Evolutionary conservation across 2,113 vertebrate species (phyloP).

Genomic region (Periophthalmus modestus): DNA sequence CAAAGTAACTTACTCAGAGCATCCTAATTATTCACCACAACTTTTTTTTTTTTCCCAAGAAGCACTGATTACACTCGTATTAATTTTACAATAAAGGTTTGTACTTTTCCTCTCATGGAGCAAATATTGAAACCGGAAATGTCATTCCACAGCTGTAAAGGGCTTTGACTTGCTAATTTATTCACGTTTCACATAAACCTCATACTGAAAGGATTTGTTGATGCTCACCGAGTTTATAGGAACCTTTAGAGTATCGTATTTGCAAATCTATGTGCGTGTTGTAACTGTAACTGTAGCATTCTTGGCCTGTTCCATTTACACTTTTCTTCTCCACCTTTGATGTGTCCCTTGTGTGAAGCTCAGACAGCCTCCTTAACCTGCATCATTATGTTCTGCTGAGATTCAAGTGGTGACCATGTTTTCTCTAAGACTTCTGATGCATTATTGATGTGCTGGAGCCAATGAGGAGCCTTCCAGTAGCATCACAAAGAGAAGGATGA

Average conservation of each 20-base stretch:
- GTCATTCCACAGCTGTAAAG: not conserved
- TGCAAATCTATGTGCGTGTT: not conserved
- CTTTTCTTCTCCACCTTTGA: conserved; percentile 2
- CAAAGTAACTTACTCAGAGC: too few relatives aligned
- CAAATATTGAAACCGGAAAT: too few relatives aligned
- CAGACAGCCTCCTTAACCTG: conserved; percentile 1
- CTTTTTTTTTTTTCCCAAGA: too few relatives aligned
- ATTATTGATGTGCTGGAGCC: not conserved
- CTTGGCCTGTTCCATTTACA: not conserved
- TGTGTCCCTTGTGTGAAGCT: not conserved
- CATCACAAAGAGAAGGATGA: not conserved
- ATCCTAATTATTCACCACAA: too few relatives aligned
- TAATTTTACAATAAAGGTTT: too few relatives aligned
- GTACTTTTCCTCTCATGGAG: too few relatives aligned
- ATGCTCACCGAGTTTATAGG: not conserved
- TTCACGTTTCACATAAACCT: too few relatives aligned
- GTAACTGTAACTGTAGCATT: not conserved
- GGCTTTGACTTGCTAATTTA: not conserved
- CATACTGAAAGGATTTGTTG: not conserved
- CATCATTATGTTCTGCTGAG: not conserved
- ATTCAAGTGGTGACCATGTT: not conserved
- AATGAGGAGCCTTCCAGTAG: not conserved
- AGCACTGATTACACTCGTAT: too few relatives aligned
- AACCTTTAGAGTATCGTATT: not conserved
- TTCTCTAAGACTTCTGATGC: conserved; percentile 2